Base-by-base conservation (phyloP, 2,888 invertebrate species). In the Stenodera caucasica region DNA sequence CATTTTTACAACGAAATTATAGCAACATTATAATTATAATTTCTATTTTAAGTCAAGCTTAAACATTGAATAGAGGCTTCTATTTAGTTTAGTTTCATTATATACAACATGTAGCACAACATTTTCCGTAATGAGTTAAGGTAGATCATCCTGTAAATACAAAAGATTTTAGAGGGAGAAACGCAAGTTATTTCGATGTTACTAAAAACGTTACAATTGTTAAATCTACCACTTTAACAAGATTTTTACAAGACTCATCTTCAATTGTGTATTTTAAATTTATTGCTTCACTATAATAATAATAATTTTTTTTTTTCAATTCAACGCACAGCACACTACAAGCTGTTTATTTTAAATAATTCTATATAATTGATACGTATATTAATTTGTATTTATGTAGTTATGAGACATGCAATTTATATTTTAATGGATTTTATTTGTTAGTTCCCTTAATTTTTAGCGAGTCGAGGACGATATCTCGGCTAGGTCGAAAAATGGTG, bases 361-460 rank as follows among this genome's bases (percentile, higher is more conserved):
- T 40, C 26, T 53, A 57, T 54, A 66, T 37, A 23, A 53, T n/a
- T n/a, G n/a, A 59, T 26, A 53, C 12, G 35, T 55, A 18, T 15
- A 49, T 29, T 18, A 49, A 29, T 45, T 15, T 26, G 7, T 52
- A 50, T 53, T 55, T 45, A 14, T 54, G 9, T 50, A 52, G 49
- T 59, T 59, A 51, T 53, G 29, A 62, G 11, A 57, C 59, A 62
- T 62, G 61, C 61, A 66, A 57, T 53, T 50, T 66, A 53, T 55
- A 60, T 60, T 59, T 60, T 69, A 72, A 71, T 72, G 72, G 73
- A 72, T 72, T 73, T 73, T 72, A 72, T 66, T 67, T 65, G 66
- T 63, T 71, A 72, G 71, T 69, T 72, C 72, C 70, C 70, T 29
- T 23, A 21, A 15, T 37, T 15, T 37, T n/a, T n/a, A n/a, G n/a